phyloP scores from a whole-genome alignment of 2,797 vertebrate species.

The Alauda arvensis region DNA sequence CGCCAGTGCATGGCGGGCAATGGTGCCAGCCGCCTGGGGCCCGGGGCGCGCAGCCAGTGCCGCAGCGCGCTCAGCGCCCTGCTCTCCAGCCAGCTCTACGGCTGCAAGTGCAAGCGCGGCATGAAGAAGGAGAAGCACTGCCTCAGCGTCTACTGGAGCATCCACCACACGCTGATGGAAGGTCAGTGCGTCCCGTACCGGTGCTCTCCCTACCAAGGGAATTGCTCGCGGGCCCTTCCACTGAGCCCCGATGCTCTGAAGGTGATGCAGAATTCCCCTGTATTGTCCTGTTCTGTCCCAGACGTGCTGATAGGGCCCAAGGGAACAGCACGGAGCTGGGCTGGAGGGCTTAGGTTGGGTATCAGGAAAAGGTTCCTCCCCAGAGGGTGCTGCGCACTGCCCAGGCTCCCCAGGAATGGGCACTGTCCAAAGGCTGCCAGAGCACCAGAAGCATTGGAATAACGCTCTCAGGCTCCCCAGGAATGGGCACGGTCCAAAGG shows the following conservation, averaged over 20 bases:
- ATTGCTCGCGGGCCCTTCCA: no score
- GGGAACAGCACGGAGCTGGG: background rate
- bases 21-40: conserved; percentile 85
- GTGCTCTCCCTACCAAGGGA: no score
- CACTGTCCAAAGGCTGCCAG: rapidly evolving
- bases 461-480: rapidly evolving
- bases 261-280: rapidly evolving
- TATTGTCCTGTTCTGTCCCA: rapidly evolving
- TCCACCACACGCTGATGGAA: conserved; percentile 88
- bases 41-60: conserved; percentile 86
- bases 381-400: background rate
- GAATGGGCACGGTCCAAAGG: rapidly evolving
- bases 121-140: conserved; percentile 95
- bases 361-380: background rate
- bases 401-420: background rate
- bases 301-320: rapidly evolving
- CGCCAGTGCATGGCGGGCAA: conserved; percentile 90
- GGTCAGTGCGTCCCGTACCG: conserved; percentile 60
- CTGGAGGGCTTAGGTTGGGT: background rate
- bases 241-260: no score
- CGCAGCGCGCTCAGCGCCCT: conserved; percentile 84
- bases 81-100: conserved; percentile 85
- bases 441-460: background rate
- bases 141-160: conserved; percentile 92
- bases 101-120: conserved; percentile 90